Conservation (phyloP, 2,888 invertebrate species). For the Ornithoptera priamus region DNA sequence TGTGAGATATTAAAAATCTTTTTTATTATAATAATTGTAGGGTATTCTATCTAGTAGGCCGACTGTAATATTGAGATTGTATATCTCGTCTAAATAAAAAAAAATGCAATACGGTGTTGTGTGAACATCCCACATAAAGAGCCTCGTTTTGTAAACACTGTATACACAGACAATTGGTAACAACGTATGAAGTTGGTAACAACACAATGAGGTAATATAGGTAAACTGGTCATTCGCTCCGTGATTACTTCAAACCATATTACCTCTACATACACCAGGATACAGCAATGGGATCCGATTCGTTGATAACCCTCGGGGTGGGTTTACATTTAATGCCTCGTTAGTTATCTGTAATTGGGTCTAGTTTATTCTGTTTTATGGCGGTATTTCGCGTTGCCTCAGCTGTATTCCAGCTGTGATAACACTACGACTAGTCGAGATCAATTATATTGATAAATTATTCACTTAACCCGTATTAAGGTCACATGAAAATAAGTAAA, state of each 20-base stretch:
- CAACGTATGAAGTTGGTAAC: too few relatives aligned
- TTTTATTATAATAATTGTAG: too few relatives aligned
- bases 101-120: too few relatives aligned
- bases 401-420: neutral
- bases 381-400: neutral
- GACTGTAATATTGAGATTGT: too few relatives aligned
- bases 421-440: neutral
- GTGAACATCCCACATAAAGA: too few relatives aligned
- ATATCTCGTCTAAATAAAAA: too few relatives aligned
- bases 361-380: constrained; percentile 2
- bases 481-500: neutral
- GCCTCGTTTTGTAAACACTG: too few relatives aligned
- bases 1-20: too few relatives aligned
- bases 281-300: neutral
- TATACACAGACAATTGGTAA: too few relatives aligned
- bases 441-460: neutral
- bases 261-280: neutral
- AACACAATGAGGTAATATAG: too few relatives aligned
- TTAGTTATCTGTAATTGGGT: constrained; percentile 2
- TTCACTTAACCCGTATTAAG: neutral
- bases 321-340: neutral
- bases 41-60: too few relatives aligned
- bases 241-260: neutral
- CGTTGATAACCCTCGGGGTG: neutral
- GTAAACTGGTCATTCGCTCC: neutral